These are phyloP conservation scores for Acanthopagrus latus DNA, from an alignment of 2,797 vertebrate species.

Conservation along the genomic window DNA sequence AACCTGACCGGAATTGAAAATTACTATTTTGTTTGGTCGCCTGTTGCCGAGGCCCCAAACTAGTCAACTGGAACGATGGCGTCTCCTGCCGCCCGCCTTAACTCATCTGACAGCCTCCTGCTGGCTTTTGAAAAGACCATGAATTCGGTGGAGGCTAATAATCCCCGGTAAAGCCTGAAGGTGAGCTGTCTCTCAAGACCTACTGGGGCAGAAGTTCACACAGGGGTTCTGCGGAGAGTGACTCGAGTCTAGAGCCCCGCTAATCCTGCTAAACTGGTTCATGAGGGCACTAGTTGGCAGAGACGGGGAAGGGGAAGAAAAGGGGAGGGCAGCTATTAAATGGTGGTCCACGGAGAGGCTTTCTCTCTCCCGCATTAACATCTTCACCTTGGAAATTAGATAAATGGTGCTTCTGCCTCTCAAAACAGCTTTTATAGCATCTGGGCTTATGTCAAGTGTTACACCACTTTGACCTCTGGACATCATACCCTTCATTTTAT, in stretches of 20 bases:
- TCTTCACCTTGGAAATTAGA: slow-evolving; percentile 54
- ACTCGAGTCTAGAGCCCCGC: slow-evolving; percentile 57
- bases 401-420: slow-evolving; percentile 42
- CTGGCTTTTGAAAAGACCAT: slow-evolving; percentile 74
- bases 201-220: slow-evolving; percentile 57
- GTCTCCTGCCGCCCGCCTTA: slow-evolving; percentile 52
- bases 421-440: slow-evolving; percentile 41
- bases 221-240: slow-evolving; percentile 44
- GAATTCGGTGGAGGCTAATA: slow-evolving; percentile 61
- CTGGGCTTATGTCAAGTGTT: slow-evolving; percentile 36
- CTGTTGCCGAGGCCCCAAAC: slow-evolving; percentile 46
- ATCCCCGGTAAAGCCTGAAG: slow-evolving; percentile 67
- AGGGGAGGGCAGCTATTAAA: slow-evolving; percentile 37
- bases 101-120: slow-evolving; percentile 73
- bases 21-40: slow-evolving; percentile 58
- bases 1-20: slow-evolving; percentile 75
- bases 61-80: slow-evolving; percentile 62
- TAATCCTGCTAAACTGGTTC: slow-evolving; percentile 65
- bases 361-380: slow-evolving; percentile 41
- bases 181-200: slow-evolving; percentile 67
- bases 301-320: neutral
- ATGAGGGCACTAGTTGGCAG: slow-evolving; percentile 41
- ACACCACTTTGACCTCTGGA: slow-evolving; percentile 38
- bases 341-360: slow-evolving; percentile 22
- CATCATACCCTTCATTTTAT: slow-evolving; percentile 32